A percentile compares a stretch with the other conserved stretches of the same genome.
Conservation (phyloP, 2,113 vertebrate species). For the Hyperopisus bebe region DNA sequence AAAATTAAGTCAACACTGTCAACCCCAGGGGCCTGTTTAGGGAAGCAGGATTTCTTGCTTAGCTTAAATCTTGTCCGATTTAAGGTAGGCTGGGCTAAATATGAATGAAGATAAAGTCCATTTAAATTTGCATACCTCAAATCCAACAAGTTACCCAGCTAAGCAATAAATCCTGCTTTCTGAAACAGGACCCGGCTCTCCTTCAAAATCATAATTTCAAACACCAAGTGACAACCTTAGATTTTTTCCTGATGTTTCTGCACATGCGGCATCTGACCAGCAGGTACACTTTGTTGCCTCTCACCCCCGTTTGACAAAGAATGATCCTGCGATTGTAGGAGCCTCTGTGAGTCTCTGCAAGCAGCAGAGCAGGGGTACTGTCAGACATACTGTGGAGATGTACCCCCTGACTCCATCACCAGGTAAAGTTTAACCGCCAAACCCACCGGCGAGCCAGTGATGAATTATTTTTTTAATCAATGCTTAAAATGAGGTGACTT, state of each 20-base stretch:
- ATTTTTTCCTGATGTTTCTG: background rate
- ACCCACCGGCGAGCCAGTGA: slow-evolving; percentile 6
- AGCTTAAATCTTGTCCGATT: too few relatives aligned
- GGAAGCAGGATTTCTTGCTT: too few relatives aligned
- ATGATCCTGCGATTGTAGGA: background rate
- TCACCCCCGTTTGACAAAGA: background rate
- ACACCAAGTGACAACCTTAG: background rate
- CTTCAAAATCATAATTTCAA: background rate
- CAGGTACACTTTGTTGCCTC: background rate
- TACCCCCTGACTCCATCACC: background rate
- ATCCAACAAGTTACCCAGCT: too few relatives aligned
- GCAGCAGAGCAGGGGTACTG: background rate
- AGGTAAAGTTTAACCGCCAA: slow-evolving; percentile 10
- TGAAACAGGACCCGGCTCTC: background rate
- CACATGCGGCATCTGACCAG: background rate
- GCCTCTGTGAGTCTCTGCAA: background rate
- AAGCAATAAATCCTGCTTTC: too few relatives aligned
- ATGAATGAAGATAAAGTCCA: too few relatives aligned
- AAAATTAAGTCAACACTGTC: background rate
- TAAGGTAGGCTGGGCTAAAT: too few relatives aligned
- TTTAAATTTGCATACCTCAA: too few relatives aligned
- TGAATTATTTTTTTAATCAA: slow-evolving; percentile 30
- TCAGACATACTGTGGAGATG: background rate
- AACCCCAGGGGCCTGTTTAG: background rate
- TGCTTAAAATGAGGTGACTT: slow-evolving; percentile 28